Percentiles rank a stretch among this genome's conserved stretches.
phyloP scores from a whole-genome alignment of 2,888 invertebrate genomes.

The Ptilodon capucinus region DNA sequence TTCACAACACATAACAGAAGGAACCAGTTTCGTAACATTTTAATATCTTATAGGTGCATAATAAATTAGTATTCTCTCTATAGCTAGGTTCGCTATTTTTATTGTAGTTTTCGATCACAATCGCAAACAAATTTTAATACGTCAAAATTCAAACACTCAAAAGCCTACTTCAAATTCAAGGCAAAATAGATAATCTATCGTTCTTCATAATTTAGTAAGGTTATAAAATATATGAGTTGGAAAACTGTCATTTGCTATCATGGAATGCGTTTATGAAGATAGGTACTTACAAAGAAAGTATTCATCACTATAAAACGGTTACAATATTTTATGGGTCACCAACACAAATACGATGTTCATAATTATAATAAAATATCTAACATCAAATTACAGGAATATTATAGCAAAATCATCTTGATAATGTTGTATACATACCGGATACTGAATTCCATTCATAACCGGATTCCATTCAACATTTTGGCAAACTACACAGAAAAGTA shows the following conservation, averaged over 20 bases:
- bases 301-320: too few relatives aligned
- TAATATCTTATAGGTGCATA: conserved; percentile 29
- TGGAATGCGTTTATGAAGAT: conserved; percentile 10
- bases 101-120: not conserved
- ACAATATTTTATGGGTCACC: too few relatives aligned
- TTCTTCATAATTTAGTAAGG: conserved; percentile 22
- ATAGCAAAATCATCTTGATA: too few relatives aligned
- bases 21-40: conserved; percentile 54
- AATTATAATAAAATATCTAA: too few relatives aligned
- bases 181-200: not conserved
- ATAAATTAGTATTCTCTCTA: conserved; percentile 13
- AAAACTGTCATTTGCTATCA: conserved; percentile 58
- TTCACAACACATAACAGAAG: conserved; percentile 46
- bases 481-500: too few relatives aligned
- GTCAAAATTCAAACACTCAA: conserved; percentile 4
- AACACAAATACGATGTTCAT: too few relatives aligned
- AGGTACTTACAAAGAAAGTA: too few relatives aligned
- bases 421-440: too few relatives aligned
- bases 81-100: not conserved
- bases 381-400: too few relatives aligned
- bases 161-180: not conserved
- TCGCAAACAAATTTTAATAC: conserved; percentile 19
- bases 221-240: conserved; percentile 54
- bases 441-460: too few relatives aligned
- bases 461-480: too few relatives aligned